phyloP scores from a whole-genome alignment of 2,888 invertebrate species.

The Sycophila texana region DNA sequence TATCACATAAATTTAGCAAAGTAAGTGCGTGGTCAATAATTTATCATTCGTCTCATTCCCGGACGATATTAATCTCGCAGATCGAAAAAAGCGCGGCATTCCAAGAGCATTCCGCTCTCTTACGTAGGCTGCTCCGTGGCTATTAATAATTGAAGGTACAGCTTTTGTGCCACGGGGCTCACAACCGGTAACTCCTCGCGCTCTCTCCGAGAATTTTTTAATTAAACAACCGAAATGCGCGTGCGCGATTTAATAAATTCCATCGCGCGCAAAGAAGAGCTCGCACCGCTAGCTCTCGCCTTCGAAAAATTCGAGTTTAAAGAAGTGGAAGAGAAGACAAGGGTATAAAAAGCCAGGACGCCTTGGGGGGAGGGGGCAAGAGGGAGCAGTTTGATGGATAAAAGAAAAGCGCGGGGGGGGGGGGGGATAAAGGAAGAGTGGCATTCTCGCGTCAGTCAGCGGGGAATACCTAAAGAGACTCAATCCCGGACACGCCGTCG shows the following conservation, averaged over 20 bases:
- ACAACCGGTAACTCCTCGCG: not conserved
- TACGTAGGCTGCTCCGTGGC: slow-evolving; percentile 56
- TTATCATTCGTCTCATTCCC: slow-evolving; percentile 54
- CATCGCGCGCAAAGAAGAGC: slow-evolving; percentile 1
- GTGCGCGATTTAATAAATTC: slow-evolving; percentile 43
- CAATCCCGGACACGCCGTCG: slow-evolving; percentile 54
- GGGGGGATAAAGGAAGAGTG: slow-evolving; percentile 51
- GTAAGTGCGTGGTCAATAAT: slow-evolving; percentile 37
- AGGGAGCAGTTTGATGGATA: slow-evolving; percentile 19
- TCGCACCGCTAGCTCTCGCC: not conserved
- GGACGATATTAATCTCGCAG: slow-evolving; percentile 64
- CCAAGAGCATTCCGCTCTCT: slow-evolving; percentile 61
- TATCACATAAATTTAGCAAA: slow-evolving; percentile 1
- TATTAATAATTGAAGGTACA: slow-evolving; percentile 67
- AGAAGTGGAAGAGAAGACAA: slow-evolving; percentile 17
- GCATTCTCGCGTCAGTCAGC: slow-evolving; percentile 67
- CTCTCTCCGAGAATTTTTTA: slow-evolving; percentile 46
- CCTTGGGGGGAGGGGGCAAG: slow-evolving; percentile 44
- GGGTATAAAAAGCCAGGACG: slow-evolving; percentile 20
- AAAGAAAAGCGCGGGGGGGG: slow-evolving; percentile 22
- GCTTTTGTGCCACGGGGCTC: slow-evolving; percentile 58
- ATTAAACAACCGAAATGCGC: slow-evolving; percentile 48
- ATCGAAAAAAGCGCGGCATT: slow-evolving; percentile 61
- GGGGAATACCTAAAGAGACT: slow-evolving; percentile 55
- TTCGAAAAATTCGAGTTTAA: slow-evolving; percentile 45